Conservation (phyloP, 1,140 invertebrate genomes). For the Colletes latitarsis region DNA sequence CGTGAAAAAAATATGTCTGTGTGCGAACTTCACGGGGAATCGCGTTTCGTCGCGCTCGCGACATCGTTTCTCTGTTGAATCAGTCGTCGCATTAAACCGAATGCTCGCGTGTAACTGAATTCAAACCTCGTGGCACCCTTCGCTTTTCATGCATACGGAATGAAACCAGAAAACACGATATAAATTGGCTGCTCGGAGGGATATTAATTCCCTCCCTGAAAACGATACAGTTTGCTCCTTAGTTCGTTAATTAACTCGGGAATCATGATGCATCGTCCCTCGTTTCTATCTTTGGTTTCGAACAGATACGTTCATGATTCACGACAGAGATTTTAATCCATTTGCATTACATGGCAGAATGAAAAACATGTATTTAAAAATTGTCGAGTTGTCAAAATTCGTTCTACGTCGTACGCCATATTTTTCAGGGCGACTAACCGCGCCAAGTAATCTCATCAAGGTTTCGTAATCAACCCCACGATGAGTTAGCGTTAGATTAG, state of each 20-base stretch:
- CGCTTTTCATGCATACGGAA: slow-evolving; percentile 48
- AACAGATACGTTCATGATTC: not conserved
- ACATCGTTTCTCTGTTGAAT: slow-evolving; percentile 36
- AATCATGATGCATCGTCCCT: not conserved
- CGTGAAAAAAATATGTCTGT: slow-evolving; percentile 14
- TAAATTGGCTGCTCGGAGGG: slow-evolving; percentile 41
- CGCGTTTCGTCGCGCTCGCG: slow-evolving; percentile 24
- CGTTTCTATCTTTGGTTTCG: not conserved
- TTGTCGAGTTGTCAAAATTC: no score
- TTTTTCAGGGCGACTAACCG: not conserved
- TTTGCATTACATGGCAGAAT: no score
- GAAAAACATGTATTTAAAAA: no score
- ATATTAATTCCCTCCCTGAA: slow-evolving; percentile 29
- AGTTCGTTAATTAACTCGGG: slow-evolving; percentile 43
- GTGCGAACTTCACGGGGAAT: slow-evolving; percentile 12
- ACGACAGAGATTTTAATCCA: no score
- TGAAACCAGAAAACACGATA: slow-evolving; percentile 39
- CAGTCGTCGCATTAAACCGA: slow-evolving; percentile 38
- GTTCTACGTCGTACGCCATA: no score
- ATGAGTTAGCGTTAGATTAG: slow-evolving; percentile 63
- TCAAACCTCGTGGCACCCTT: slow-evolving; percentile 23
- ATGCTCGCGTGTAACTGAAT: slow-evolving; percentile 23
- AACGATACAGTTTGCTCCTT: not conserved
- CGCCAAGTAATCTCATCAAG: not conserved
- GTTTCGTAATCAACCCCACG: slow-evolving; percentile 56